Evolutionary conservation across 1,140 invertebrate genomes (phyloP).

Genomic region (Camponotus pennsylvanicus): DNA sequence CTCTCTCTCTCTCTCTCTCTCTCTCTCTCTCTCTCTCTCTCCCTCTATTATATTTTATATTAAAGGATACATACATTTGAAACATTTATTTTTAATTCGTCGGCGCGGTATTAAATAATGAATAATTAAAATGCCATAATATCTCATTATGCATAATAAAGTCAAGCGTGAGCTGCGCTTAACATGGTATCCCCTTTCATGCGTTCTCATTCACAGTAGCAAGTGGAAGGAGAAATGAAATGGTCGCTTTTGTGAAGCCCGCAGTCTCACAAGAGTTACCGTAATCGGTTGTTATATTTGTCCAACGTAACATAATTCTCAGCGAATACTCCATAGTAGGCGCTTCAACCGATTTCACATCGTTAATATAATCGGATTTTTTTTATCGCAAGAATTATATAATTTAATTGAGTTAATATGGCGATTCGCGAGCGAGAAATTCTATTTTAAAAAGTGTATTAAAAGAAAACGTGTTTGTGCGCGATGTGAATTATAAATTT

Average conservation of each 20-base stretch:
- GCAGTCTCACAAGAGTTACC: conserved; percentile 24
- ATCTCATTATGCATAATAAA: not conserved
- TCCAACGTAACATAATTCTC: not conserved
- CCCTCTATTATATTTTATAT: not conserved
- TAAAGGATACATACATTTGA: too few species aligned
- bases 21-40: too few species aligned
- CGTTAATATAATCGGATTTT: not conserved
- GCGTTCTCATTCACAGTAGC: not conserved
- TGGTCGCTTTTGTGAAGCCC: not conserved
- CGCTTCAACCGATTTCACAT: conserved; percentile 1
- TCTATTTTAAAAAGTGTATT: conserved; percentile 1
- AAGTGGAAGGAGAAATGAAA: conserved; percentile 1
- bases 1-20: too few species aligned
- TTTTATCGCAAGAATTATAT: not conserved
- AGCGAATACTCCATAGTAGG: not conserved
- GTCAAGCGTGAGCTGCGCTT: not conserved
- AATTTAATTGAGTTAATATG: not conserved
- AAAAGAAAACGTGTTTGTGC: not conserved
- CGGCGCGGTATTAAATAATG: not conserved
- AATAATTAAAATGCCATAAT: conserved; percentile 21
- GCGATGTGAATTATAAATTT: not conserved
- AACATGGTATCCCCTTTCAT: conserved; percentile 9
- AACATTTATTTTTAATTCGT: too few species aligned
- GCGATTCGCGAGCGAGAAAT: not conserved
- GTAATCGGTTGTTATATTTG: not conserved